Conservation (phyloP, 2,888 invertebrate species). For the Polyommatus iphigenia region DNA sequence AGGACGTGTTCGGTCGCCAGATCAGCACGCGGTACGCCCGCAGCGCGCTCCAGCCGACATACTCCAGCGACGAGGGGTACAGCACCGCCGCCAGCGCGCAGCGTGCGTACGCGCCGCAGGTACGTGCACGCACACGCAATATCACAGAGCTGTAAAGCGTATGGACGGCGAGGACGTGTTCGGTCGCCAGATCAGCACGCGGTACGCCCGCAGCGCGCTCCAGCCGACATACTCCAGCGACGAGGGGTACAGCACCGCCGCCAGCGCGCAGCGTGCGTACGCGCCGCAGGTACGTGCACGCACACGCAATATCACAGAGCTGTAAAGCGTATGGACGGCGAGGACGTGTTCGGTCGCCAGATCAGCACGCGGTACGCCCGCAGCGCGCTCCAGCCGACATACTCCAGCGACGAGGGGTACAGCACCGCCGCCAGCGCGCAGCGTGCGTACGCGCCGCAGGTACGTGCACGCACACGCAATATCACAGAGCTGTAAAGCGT, state of each 20-base stretch:
- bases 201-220: constrained; percentile 56
- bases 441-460: constrained; percentile 45
- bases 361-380: constrained; percentile 72
- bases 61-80: constrained; percentile 76
- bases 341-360: constrained; percentile 89
- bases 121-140: no score
- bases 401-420: constrained; percentile 76
- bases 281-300: constrained; percentile 41
- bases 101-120: constrained; percentile 45
- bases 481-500: constrained; percentile 88
- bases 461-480: no score
- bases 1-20: constrained; percentile 89
- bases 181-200: constrained; percentile 83
- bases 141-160: constrained; percentile 88
- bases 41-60: constrained; percentile 56
- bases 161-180: constrained; percentile 92
- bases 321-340: constrained; percentile 90
- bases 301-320: no score
- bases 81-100: constrained; percentile 51
- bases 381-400: constrained; percentile 56
- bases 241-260: constrained; percentile 70
- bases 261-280: constrained; percentile 39
- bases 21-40: constrained; percentile 72
- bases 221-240: constrained; percentile 72
- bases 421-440: constrained; percentile 51